Conservation (phyloP, 2,888 invertebrate species). For the Liopterus haemorrhoidalis region DNA sequence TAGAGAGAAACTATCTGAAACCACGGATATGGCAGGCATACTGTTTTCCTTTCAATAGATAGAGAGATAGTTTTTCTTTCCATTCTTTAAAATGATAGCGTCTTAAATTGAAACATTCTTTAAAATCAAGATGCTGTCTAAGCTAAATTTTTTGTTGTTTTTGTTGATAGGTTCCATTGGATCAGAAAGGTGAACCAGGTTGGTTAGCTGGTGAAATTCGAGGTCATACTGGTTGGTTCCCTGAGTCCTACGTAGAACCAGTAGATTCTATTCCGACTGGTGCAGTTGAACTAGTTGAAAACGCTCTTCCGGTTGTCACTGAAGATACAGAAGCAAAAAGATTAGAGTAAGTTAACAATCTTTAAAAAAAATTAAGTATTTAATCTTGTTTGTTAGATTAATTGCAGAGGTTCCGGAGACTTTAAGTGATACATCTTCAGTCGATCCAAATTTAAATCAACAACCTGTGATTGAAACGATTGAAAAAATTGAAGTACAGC, state of each 20-base stretch:
- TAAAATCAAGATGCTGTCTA: background rate
- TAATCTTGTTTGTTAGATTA: conserved; percentile 49
- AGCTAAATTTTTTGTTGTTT: conserved; percentile 32
- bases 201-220: conserved; percentile 91
- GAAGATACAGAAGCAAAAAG: conserved; percentile 39
- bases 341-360: conserved; percentile 49
- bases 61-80: too few species aligned
- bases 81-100: background rate
- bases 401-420: conserved; percentile 69
- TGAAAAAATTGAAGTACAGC: conserved; percentile 34
- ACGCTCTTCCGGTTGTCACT: conserved; percentile 46
- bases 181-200: conserved; percentile 91
- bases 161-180: conserved; percentile 54
- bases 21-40: too few species aligned
- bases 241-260: conserved; percentile 88
- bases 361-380: background rate
- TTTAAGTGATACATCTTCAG: conserved; percentile 34
- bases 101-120: background rate
- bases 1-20: too few species aligned
- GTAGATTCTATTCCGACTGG: conserved; percentile 47
- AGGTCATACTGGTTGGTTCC: conserved; percentile 93
- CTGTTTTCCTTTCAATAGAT: too few species aligned
- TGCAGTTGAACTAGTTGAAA: conserved; percentile 42
- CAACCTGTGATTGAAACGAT: conserved; percentile 31
- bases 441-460: conserved; percentile 20